A percentile compares a stretch with the other conserved stretches of the same genome.
Evolutionary conservation across 1,140 invertebrate genomes (phyloP).

Genomic region (Diorhabda carinulata): DNA sequence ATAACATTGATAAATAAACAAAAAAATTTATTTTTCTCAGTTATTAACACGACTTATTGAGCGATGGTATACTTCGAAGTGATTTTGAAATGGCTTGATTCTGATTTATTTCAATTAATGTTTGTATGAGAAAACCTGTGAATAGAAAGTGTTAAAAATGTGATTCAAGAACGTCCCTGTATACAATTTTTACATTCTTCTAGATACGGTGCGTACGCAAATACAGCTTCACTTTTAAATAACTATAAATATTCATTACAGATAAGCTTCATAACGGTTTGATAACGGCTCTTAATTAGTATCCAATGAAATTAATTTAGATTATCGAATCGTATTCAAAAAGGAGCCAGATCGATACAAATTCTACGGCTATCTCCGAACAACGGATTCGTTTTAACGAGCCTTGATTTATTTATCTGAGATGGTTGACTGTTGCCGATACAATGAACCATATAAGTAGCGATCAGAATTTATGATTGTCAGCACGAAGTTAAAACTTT

Average conservation of each 20-base stretch:
- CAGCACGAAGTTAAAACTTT: too few relatives aligned
- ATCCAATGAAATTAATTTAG: slow-evolving; percentile 28
- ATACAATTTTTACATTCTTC: neutral
- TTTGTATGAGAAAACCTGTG: too few relatives aligned
- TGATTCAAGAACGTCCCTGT: neutral
- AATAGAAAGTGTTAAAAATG: too few relatives aligned
- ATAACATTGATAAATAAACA: too few relatives aligned
- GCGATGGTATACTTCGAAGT: too few relatives aligned
- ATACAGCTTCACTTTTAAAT: slow-evolving; percentile 8
- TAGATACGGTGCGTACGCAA: neutral
- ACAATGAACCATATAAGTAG: too few relatives aligned
- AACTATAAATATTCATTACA: slow-evolving; percentile 31
- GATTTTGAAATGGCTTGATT: too few relatives aligned
- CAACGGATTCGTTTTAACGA: slow-evolving; percentile 26
- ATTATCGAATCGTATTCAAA: slow-evolving; percentile 14
- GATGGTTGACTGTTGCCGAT: neutral
- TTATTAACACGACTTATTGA: too few relatives aligned
- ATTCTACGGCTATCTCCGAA: slow-evolving; percentile 27
- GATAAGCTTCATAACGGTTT: slow-evolving; percentile 27
- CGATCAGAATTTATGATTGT: too few relatives aligned
- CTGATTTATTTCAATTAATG: too few relatives aligned
- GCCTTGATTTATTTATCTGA: neutral
- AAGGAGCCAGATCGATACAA: slow-evolving; percentile 24
- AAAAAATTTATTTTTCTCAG: too few relatives aligned
- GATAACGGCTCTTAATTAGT: slow-evolving; percentile 32